Evolutionary conservation across 1,140 invertebrate genomes (phyloP), one percentile per base, ranked within the genome.

Genomic region (Papilio dardanus): DNA sequence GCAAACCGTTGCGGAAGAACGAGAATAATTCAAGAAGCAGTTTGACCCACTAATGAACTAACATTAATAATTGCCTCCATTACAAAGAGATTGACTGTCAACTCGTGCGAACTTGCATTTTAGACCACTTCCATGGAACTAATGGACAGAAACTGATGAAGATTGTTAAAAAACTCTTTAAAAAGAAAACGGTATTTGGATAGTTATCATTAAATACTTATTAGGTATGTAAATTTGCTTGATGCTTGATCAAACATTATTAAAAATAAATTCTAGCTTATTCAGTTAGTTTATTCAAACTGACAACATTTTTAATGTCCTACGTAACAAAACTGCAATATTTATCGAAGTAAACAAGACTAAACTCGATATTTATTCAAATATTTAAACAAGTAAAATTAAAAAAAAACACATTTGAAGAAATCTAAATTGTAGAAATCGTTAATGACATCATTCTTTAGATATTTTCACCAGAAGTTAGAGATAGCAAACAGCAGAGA

Each of bases 1-100:
- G 77, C 84, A 77, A 76, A 74, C 74, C 69, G 74, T 73, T 16
- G 54, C 24, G 21, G 54, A 62, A 62, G 54, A 62, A 62, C 54
- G 12, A 62, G 54, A 62, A 62, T 62, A 62, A 62, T 62, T 28
- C 54, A 62, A 62, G 54, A 28, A 28, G 54, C 24, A 10, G 10
- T 14, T 54, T 62, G 24, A 28, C 54, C 54, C 19, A 62, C 54
- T 62, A 62, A 62, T 62, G 10, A 62, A 28, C 54, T 62, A 62
- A 50, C 2, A 58, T 58, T 62, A 30, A 16, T 62, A 62, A 62
- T 62, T 62, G 54, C 4, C 12, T 8, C 7, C 24, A 28, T 58
- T 58, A 58, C 10, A 58, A 58, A 30, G 10, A 58, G 24, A 58
- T 58, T 58, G 24, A 58, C 54, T 58, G 24, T 58, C 54, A 28